A percentile compares a stretch with the other conserved stretches of the same genome.
phyloP scores from a whole-genome alignment of 2,113 vertebrate species.

The Solea senegalensis region DNA sequence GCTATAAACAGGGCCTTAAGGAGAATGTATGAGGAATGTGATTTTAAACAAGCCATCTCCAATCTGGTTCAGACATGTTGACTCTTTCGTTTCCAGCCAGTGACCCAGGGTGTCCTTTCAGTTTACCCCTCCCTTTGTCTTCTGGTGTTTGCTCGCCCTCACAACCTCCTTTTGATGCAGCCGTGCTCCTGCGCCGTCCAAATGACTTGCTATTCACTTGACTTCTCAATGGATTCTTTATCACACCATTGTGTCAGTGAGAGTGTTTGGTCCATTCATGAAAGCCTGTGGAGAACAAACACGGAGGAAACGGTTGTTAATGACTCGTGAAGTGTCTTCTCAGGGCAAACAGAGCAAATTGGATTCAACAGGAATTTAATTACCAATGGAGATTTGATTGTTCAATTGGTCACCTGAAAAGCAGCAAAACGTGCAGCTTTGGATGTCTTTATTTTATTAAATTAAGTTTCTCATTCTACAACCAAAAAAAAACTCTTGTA shows the following conservation, averaged over 20 bases:
- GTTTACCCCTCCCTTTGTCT: constrained; percentile 26
- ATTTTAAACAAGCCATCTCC: background rate
- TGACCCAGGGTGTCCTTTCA: constrained; percentile 4
- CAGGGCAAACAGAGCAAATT: background rate
- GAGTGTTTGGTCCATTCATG: constrained; percentile 46
- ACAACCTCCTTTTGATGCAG: constrained; percentile 48
- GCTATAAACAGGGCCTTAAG: no score
- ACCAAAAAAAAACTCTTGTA: background rate
- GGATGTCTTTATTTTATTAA: background rate
- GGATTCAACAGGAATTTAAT: constrained; percentile 31
- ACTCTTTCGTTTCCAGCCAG: background rate
- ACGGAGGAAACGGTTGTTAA: constrained; percentile 42
- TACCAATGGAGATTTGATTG: constrained; percentile 16
- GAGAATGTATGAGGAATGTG: background rate
- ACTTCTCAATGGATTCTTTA: constrained; percentile 48
- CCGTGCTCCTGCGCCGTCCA: constrained; percentile 31
- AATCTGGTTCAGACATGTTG: background rate
- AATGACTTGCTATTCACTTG: constrained; percentile 41
- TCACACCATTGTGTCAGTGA: constrained; percentile 55
- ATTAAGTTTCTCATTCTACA: background rate
- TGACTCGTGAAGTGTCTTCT: constrained; percentile 22
- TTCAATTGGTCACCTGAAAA: constrained; percentile 5
- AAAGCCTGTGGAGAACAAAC: constrained; percentile 41
- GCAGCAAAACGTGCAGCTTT: background rate
- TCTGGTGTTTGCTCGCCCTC: constrained; percentile 51